Conservation (phyloP, 23 tunicate genomes). For the Ascidia mentula region DNA sequence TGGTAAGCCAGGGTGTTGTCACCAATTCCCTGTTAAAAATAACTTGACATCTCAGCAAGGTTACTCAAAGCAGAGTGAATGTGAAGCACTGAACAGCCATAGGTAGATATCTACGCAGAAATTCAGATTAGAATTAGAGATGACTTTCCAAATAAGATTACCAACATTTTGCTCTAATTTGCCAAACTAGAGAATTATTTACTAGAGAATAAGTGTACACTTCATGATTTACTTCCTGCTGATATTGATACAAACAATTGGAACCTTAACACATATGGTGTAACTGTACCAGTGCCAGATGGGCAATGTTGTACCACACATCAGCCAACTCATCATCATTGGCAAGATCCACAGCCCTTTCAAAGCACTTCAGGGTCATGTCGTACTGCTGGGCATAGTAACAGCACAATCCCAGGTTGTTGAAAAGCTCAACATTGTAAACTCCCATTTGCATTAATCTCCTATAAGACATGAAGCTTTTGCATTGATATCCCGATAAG, state of each 20-base stretch:
- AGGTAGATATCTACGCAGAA: too few species aligned
- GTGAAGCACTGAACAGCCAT: too few species aligned
- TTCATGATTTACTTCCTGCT: too few species aligned
- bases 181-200: too few species aligned
- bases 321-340: slow-evolving; percentile 72
- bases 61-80: too few species aligned
- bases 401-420: slow-evolving; percentile 84
- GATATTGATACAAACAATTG: too few species aligned
- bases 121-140: too few species aligned
- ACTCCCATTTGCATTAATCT: slow-evolving; percentile 87
- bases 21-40: slow-evolving; percentile 55
- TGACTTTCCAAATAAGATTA: too few species aligned
- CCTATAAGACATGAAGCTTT: slow-evolving; percentile 7
- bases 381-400: slow-evolving; percentile 94
- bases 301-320: slow-evolving; percentile 91
- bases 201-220: too few species aligned
- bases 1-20: slow-evolving; percentile 84
- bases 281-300: slow-evolving; percentile 80
- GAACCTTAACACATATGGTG: too few species aligned
- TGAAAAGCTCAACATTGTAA: slow-evolving; percentile 71
- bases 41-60: too few species aligned
- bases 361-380: slow-evolving; percentile 87
- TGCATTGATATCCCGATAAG: neutral
- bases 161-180: too few species aligned
- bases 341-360: slow-evolving; percentile 67